Evolutionary conservation across 2,113 vertebrate species (phyloP), one percentile per base, ranked within the genome.

Genomic region (Scortum barcoo): DNA sequence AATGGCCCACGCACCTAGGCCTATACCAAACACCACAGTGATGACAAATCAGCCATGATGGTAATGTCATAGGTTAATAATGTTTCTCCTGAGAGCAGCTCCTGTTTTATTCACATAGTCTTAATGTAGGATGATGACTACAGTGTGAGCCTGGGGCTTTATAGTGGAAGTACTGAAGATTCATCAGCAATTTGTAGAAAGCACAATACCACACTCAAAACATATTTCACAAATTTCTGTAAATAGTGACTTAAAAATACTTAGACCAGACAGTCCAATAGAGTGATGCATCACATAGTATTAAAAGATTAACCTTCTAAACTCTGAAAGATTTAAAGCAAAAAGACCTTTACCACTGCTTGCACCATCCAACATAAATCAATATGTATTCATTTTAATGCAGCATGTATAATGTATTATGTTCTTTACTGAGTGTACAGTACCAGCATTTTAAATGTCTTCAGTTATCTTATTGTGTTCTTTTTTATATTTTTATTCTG

Each of bases 21-120:
- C n/a, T n/a, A n/a, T n/a, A 65, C 36, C 67, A 72, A 8, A 72
- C 5, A 33, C 60, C 24, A 44, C 16, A 17, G 65, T 73, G 22
- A 79, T 76, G 70, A 89, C 72, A 88, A 84, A 88, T 83, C 66
- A 75, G 57, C 58, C 72, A 68, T 87, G 81, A 73, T 72, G 68
- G 53, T 81, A 76, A 53, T 76, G 61, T 79, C 80, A 65, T 38
- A 71, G 79, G 79, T 86, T 84, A 79, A 83, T 83, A 75, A 75
- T 80, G 74, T 67, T 62, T 80, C 76, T 76, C 20, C 48, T 66
- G 40, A 54, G 44, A 53, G 65, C 44, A 71, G 57, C 36, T 67
- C 69, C 22, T 30, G 2, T 71, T 83, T 81, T 61, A 79, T 78
- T 83, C 36, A 76, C 60, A 62, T 38, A 60, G 20, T 46, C 48